Conservation (phyloP, 1,140 invertebrate genomes). For the Aricia agestis region DNA sequence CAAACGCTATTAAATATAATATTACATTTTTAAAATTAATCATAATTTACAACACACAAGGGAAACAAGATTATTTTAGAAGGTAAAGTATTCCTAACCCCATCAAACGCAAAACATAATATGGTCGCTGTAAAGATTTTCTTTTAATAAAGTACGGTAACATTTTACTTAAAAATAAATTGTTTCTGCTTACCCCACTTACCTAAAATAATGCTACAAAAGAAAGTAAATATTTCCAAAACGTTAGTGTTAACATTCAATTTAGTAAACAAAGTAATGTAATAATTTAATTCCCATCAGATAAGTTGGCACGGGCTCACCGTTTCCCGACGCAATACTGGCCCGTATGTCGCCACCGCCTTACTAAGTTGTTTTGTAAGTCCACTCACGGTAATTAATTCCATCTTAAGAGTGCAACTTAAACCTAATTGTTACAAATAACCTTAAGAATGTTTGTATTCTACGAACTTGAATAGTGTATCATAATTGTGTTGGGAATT, state of each 20-base stretch:
- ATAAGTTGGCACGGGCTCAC: slow-evolving; percentile 16
- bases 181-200: too few species aligned
- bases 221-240: too few species aligned
- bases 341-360: slow-evolving; percentile 24
- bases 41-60: too few species aligned
- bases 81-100: too few species aligned
- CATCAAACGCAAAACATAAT: too few species aligned
- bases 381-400: slow-evolving; percentile 42
- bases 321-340: slow-evolving; percentile 20
- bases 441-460: not conserved
- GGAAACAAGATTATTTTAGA: too few species aligned
- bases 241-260: slow-evolving; percentile 9
- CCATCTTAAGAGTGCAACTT: slow-evolving; percentile 35
- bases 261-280: not conserved
- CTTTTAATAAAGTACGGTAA: too few species aligned
- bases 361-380: slow-evolving; percentile 31
- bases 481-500: not conserved
- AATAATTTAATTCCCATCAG: slow-evolving; percentile 7
- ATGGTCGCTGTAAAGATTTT: too few species aligned
- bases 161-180: too few species aligned
- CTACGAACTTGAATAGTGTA: not conserved
- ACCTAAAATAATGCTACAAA: too few species aligned
- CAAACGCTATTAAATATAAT: too few species aligned
- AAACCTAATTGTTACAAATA: slow-evolving; percentile 39
- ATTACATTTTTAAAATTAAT: too few species aligned